A percentile compares a stretch with the other conserved stretches of the same genome.
phyloP scores from a whole-genome alignment of 35 echinoderm and acorn worm species.

The Heliocidaris erythrogramma region DNA sequence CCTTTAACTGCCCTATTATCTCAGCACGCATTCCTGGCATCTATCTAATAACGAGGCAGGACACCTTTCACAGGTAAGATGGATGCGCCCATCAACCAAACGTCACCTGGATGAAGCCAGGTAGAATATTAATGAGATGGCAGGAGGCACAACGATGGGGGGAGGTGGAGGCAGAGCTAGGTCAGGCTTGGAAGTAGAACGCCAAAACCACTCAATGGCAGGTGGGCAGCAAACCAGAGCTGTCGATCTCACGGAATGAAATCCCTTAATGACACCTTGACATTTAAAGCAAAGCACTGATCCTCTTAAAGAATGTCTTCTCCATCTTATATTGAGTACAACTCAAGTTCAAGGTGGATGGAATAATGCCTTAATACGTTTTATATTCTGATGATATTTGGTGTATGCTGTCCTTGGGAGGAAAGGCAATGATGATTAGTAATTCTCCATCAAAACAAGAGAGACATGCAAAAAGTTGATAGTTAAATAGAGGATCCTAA shows the following conservation, averaged over 20 bases:
- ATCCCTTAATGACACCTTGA: conserved; percentile 16
- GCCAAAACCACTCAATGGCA: background rate
- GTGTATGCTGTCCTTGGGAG: background rate
- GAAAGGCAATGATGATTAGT: background rate
- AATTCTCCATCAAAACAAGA: background rate
- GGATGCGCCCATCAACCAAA: background rate
- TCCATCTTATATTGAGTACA: background rate
- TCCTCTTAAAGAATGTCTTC: conserved; percentile 6
- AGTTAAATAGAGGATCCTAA: no score
- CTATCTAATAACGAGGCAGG: background rate
- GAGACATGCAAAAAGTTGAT: background rate
- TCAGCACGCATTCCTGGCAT: background rate
- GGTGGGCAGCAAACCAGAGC: background rate
- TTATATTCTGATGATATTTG: background rate
- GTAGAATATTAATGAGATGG: conserved; percentile 12
- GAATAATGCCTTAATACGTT: background rate
- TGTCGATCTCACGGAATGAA: background rate
- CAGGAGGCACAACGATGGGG: background rate
- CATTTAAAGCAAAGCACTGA: background rate
- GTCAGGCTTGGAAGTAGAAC: background rate
- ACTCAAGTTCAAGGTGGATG: conserved; percentile 7
- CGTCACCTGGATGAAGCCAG: background rate
- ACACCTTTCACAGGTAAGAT: background rate
- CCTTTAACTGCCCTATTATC: background rate
- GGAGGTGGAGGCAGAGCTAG: background rate